Conservation (phyloP, 2,888 invertebrate species). For the Myathropa florea region DNA sequence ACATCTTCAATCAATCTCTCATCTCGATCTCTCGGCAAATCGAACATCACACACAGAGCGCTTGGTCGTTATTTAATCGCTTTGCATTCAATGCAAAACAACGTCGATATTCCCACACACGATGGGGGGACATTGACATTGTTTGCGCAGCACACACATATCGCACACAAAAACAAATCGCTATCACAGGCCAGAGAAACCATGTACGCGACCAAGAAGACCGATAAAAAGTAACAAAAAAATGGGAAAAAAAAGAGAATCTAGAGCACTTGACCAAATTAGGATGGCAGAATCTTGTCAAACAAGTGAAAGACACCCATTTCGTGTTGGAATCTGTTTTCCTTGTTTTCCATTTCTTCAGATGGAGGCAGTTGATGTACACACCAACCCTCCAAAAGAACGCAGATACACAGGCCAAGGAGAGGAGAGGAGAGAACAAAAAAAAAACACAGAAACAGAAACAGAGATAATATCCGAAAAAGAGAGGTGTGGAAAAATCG, state of each 20-base stretch:
- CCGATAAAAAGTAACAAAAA: conserved; percentile 35
- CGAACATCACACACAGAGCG: neutral
- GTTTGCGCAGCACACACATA: conserved; percentile 52
- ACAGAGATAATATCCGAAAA: conserved; percentile 70
- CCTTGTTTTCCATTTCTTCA: conserved; percentile 43
- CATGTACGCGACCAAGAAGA: conserved; percentile 10
- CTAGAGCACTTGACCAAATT: conserved; percentile 68
- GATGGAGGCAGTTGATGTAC: conserved; percentile 30
- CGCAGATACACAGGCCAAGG: conserved; percentile 40
- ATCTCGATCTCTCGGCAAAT: neutral
- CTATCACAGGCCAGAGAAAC: conserved; percentile 21
- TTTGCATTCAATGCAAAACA: conserved; percentile 50
- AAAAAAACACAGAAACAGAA: conserved; percentile 71
- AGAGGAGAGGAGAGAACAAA: too few relatives aligned
- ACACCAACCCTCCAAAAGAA: conserved; percentile 66
- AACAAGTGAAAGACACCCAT: conserved; percentile 57
- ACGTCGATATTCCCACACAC: conserved; percentile 3
- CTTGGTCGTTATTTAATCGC: conserved; percentile 46
- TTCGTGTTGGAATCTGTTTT: conserved; percentile 9
- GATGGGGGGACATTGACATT: conserved; percentile 66
- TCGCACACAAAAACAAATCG: conserved; percentile 55
- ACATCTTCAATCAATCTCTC: neutral
- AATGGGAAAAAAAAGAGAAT: conserved; percentile 14
- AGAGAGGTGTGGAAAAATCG: conserved; percentile 77
- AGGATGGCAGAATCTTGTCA: conserved; percentile 55